Evolutionary conservation across 2,888 invertebrate genomes (phyloP), one percentile per base, ranked within the genome.

Genomic region (Leptopilina syphax): DNA sequence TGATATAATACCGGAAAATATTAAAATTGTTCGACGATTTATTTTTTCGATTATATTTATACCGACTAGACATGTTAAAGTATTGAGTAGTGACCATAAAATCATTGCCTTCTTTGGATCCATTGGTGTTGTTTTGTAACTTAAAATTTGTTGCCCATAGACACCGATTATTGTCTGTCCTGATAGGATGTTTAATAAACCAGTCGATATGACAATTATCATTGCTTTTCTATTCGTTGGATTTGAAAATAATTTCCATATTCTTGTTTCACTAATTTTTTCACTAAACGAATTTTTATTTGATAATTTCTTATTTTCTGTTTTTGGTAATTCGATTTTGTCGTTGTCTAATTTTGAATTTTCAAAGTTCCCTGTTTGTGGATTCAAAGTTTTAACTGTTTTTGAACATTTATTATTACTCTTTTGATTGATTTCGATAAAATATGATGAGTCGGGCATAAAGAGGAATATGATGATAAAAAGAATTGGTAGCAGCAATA

Each of bases 381-480:
- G 18, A 18, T 18, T 18, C 18, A 18, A 18, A 18, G 18, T 41
- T 66, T 2, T 5, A 41, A 66, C 8, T 47, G 47, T 47, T 47
- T 50, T 18, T 18, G 18, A 18, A 8, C 47, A 8, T 47, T 47
- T 47, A 18, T 18, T 18, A 18, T 50, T 24, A 5, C 0, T 18
- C 8, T 6, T 70, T 12, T 70, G 0, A 70, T 50, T 68, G 3
- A 68, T 68, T 68, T 68, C n/a, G 0, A 47, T 5, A 87, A 93
- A 94, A 85, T 95, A 94, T 0, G 96, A 95, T 1, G 95, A 94
- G 88, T 96, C 96, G 0, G 95, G 95, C 93, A 95, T 94, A 60
- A 93, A 93, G 68, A 93, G 92, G 88, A 95, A 94, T 0, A 93
- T 93, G 0, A 94, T 88, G 13, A 94, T 92, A 86, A 94, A 94